These are phyloP conservation scores for Lemur catta DNA, from an alignment of 2,797 vertebrate genomes.

Conservation along the genomic window DNA sequence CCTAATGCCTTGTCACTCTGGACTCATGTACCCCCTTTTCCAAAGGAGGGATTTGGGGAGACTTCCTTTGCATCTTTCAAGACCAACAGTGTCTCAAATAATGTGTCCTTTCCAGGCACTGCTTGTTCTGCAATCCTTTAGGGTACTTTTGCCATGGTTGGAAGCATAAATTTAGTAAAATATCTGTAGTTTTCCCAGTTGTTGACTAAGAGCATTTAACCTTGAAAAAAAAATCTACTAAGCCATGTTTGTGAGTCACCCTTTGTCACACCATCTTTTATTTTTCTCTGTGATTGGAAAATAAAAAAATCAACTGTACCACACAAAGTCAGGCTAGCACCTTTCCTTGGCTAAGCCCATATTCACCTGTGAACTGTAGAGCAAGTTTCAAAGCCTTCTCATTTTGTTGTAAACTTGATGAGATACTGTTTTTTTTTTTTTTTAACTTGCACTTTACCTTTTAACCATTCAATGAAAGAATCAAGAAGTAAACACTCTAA, in stretches of 20 bases:
- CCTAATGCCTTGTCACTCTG: neutral
- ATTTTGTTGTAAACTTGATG: neutral
- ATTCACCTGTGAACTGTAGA: neutral
- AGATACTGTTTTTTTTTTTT: neutral
- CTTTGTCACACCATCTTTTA: neutral
- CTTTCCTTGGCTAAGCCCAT: neutral
- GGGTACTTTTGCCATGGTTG: neutral
- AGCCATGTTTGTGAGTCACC: neutral
- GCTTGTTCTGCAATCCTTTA: neutral
- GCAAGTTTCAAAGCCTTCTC: neutral
- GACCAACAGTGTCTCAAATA: neutral
- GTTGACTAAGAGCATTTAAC: neutral
- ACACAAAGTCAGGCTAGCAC: neutral
- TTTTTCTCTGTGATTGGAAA: neutral
- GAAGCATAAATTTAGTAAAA: neutral
- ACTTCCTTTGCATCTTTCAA: neutral
- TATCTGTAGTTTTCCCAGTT: neutral
- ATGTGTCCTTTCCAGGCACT: neutral
- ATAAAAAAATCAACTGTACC: neutral
- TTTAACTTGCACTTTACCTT: neutral
- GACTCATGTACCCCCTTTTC: neutral
- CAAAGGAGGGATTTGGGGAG: neutral
- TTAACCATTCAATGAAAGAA: neutral
- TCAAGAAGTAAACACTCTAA: neutral
- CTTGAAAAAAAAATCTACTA: neutral